phyloP scores from a whole-genome alignment of 2,113 vertebrate species.

The Lontra canadensis region DNA sequence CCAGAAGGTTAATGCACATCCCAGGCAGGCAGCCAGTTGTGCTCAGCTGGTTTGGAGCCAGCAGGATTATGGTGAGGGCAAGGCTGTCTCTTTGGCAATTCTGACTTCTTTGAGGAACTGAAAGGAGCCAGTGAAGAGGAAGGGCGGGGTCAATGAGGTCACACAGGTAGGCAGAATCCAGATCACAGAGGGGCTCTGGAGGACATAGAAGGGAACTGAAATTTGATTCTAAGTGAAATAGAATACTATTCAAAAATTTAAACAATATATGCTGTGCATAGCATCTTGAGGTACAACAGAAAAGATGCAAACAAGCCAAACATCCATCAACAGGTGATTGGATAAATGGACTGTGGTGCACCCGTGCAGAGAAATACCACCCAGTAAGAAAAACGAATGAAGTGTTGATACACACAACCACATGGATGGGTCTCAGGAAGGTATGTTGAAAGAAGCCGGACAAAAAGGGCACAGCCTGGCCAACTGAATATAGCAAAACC shows the following conservation, averaged over 20 bases:
- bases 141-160: not conserved
- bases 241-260: not conserved
- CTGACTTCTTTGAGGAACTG: not conserved
- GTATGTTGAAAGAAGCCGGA: not conserved
- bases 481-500: not conserved
- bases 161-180: not conserved
- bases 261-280: not conserved
- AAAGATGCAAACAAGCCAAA: not conserved
- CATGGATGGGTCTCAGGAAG: not conserved
- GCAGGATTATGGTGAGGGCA: not conserved
- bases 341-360: not conserved
- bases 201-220: not conserved
- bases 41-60: constrained; percentile 42
- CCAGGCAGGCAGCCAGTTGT: constrained; percentile 43
- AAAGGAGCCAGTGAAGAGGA: not conserved
- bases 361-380: fast-evolving
- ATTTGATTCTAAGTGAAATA: not conserved
- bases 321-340: not conserved
- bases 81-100: not conserved
- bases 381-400: not conserved
- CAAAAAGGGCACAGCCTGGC: fast-evolving
- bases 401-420: fast-evolving
- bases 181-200: not conserved
- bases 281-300: not conserved
- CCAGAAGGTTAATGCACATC: constrained; percentile 39